A percentile compares a stretch with the other conserved stretches of the same genome.
These are phyloP conservation scores for Ostrea edulis DNA, from an alignment of 1,140 invertebrate species.

Conservation along the genomic window DNA sequence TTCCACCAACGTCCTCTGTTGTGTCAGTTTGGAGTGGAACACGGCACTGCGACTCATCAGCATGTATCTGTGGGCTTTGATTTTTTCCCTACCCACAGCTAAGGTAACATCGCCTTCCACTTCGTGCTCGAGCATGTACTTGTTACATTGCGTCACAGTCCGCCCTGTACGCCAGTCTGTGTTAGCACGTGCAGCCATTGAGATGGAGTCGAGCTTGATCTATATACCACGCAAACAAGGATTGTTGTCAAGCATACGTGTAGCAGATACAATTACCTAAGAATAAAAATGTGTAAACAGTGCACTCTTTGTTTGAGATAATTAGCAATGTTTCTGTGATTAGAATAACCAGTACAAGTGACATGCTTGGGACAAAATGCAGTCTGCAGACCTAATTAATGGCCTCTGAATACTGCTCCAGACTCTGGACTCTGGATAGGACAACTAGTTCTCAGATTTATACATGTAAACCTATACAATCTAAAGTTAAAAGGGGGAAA, in stretches of 20 bases:
- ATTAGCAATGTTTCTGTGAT: no score
- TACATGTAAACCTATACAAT: no score
- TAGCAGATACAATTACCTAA: no score
- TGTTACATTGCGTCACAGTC: slow-evolving; percentile 62
- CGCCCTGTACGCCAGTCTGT: slow-evolving; percentile 50
- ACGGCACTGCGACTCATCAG: slow-evolving; percentile 61
- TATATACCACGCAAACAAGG: background rate
- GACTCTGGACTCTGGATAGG: no score
- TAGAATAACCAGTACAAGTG: no score
- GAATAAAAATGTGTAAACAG: no score
- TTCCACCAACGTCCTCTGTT: slow-evolving; percentile 83
- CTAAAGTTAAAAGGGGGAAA: no score
- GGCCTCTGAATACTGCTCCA: no score
- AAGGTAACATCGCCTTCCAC: slow-evolving; percentile 62
- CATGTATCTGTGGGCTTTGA: slow-evolving; percentile 59
- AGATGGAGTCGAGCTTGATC: background rate
- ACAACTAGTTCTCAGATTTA: no score
- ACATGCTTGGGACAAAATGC: background rate
- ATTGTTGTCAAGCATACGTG: no score
- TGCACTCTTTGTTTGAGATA: no score
- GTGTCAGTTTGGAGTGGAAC: slow-evolving; percentile 65
- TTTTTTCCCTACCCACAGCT: slow-evolving; percentile 54
- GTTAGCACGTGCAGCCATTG: background rate
- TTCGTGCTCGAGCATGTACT: slow-evolving; percentile 63
- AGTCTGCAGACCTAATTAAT: background rate